Conservation (phyloP, 2,888 invertebrate genomes). For the Cotesia congregata region DNA sequence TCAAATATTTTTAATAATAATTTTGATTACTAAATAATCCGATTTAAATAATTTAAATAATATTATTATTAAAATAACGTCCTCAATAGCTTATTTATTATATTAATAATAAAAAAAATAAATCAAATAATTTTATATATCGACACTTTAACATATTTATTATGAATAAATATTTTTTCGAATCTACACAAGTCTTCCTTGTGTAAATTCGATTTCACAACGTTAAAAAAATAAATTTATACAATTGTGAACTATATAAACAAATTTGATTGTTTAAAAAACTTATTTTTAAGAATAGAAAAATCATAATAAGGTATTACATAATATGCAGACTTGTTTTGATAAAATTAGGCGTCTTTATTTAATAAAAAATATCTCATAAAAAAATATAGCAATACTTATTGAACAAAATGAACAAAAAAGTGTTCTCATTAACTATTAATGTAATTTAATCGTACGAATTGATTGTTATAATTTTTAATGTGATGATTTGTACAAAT, state of each 20-base stretch:
- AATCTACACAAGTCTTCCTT: constrained; percentile 8
- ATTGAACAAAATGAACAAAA: neutral
- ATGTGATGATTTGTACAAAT: constrained; percentile 47
- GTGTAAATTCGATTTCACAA: neutral
- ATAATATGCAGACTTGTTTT: neutral
- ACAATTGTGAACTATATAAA: neutral
- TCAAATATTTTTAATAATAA: neutral
- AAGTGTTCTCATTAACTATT: neutral
- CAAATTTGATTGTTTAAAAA: neutral
- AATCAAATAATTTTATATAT: constrained; percentile 29
- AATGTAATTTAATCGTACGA: neutral
- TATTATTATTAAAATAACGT: neutral
- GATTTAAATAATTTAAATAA: neutral
- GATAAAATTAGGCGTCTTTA: neutral
- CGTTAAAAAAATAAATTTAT: too few species aligned
- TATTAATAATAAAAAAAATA: constrained; percentile 17
- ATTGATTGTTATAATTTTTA: neutral
- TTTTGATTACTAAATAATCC: neutral
- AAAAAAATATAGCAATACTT: neutral
- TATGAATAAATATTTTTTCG: constrained; percentile 39
- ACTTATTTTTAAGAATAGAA: neutral
- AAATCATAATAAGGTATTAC: neutral
- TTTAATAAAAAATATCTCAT: neutral
- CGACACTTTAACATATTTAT: constrained; percentile 36
- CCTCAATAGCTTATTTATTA: constrained; percentile 26